Evolutionary conservation across 2,888 invertebrate genomes (phyloP).

Genomic region (Pachydiplax longipennis): DNA sequence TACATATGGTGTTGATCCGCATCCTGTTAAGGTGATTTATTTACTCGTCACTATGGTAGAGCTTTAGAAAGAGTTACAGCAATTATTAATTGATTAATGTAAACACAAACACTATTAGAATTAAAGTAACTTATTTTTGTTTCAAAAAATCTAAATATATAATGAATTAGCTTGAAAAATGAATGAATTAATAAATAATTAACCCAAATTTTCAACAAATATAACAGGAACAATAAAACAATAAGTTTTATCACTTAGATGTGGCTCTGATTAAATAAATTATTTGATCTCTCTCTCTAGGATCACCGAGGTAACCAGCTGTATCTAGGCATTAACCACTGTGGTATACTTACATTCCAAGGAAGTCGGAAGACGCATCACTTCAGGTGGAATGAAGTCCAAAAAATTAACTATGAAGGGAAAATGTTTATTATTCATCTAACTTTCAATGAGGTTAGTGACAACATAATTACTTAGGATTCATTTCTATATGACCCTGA

Average conservation of each 20-base stretch:
- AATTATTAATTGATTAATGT: no score
- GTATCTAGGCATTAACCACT: constrained; percentile 94
- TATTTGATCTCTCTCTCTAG: constrained; percentile 61
- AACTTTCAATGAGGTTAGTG: constrained; percentile 85
- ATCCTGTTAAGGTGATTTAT: constrained; percentile 88
- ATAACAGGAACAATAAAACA: no score
- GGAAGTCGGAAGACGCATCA: constrained; percentile 92
- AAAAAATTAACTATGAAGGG: constrained; percentile 96
- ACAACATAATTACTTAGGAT: neutral
- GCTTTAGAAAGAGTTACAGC: no score
- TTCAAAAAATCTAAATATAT: no score
- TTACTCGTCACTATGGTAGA: neutral
- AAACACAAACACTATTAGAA: neutral
- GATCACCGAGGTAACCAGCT: constrained; percentile 92
- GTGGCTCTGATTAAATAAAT: neutral
- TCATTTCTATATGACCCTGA: neutral
- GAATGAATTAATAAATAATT: no score
- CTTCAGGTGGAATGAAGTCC: constrained; percentile 95
- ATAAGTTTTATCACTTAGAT: neutral
- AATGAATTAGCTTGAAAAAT: no score
- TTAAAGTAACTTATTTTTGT: neutral
- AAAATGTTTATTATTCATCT: constrained; percentile 97
- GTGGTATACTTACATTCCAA: constrained; percentile 94
- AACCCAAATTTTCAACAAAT: no score
- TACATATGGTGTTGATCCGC: constrained; percentile 97